Base-by-base conservation (phyloP, 2,888 invertebrate genomes). In the Agonopterix subpropinquella region DNA sequence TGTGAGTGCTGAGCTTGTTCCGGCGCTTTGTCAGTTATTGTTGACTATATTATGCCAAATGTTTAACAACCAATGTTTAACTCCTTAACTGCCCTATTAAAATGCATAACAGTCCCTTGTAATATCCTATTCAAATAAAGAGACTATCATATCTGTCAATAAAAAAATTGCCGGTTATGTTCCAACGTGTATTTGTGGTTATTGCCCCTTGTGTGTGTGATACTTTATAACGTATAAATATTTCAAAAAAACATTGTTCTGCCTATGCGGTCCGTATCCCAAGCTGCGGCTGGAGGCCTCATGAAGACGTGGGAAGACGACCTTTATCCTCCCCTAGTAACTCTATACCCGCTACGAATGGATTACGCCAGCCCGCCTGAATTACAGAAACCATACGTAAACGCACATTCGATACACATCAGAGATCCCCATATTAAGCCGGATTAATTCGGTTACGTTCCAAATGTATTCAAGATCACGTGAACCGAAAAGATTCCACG, bases 351-450 rank as follows among this genome's bases (percentile, higher is more conserved):
- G 66, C 67, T 67, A 65, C 74, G 73, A 80, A 76, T 77, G 82
- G 86, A 86, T 87, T 87, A 87, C 81, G 63, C 67, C 63, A 64
- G 69, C 71, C 77, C 69, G 77, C 74, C 82, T 80, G 83, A 85
- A 87, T 86, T 84, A 88, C 82, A 78, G 87, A 88, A 87, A 86
- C 88, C 88, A 80, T 88, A 88, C 67, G 68, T 69, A 73, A 63
- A 65, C 69, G 73, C 67, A 70, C 73, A 74, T 68, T 72, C 71
- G 78, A 80, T 84, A 84, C 74, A 73, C 76, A 79, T 78, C 71
- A 75, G 67, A 78, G 75, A 77, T 77, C 76, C 72, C 65, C 66
- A 73, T 76, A 79, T 82, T 77, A 83, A 65, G 68, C 62, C 64
- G 80, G 80, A 86, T 86, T 87, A 85, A 84, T 83, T 74, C 73